phyloP scores from a whole-genome alignment of 2,113 vertebrate genomes.

The Eleginops maclovinus region DNA sequence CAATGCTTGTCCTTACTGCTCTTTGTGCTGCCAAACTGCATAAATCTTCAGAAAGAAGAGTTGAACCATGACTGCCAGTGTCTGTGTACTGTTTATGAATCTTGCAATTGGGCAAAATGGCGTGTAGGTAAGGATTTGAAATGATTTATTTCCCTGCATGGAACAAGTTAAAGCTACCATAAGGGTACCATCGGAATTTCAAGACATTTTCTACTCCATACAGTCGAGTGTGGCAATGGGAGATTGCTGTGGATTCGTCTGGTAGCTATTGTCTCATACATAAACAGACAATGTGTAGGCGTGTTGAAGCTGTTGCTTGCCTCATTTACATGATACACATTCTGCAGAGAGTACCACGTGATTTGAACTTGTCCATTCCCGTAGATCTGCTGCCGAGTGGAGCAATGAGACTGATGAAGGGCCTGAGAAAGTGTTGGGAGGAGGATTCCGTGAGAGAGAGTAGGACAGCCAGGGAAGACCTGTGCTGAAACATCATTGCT shows the following conservation, averaged over 20 bases:
- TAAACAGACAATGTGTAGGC: conserved; percentile 64
- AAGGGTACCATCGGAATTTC: conserved; percentile 1
- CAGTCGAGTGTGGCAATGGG: background rate
- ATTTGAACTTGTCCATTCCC: conserved; percentile 1
- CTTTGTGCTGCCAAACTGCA: conserved; percentile 47
- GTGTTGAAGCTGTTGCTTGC: conserved; percentile 52
- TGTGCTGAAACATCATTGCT: conserved; percentile 61
- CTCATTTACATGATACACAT: conserved; percentile 48
- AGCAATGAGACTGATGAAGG: conserved; percentile 23
- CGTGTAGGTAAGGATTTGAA: background rate
- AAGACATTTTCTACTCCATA: conserved; percentile 4
- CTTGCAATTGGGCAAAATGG: background rate
- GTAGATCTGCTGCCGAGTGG: conserved; percentile 12
- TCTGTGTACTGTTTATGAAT: conserved; percentile 4
- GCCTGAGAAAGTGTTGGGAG: background rate
- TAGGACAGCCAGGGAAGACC: conserved; percentile 19
- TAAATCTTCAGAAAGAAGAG: conserved; percentile 15
- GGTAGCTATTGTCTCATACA: conserved; percentile 52
- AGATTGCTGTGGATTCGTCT: conserved; percentile 18
- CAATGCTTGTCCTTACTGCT: conserved; percentile 10
- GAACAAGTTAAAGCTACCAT: background rate
- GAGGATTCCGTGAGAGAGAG: background rate
- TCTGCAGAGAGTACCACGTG: conserved; percentile 34
- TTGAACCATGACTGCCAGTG: background rate
- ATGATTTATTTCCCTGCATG: background rate